These are phyloP conservation scores for Zootoca vivipara DNA, from an alignment of 2,113 vertebrate genomes.

Conservation along the genomic window DNA sequence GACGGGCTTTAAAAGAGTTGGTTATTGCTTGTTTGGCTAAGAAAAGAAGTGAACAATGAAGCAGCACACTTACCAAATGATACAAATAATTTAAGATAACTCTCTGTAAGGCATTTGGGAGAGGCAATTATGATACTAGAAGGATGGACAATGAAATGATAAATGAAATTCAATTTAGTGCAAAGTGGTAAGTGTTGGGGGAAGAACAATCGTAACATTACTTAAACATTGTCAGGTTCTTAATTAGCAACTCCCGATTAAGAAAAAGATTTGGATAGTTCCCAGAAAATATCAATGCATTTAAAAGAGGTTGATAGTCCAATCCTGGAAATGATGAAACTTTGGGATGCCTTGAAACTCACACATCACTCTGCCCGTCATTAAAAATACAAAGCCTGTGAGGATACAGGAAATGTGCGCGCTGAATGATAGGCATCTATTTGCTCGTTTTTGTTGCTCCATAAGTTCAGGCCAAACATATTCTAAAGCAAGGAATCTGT, in stretches of 20 bases:
- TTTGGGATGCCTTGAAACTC: not conserved
- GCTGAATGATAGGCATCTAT: not conserved
- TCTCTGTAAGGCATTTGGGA: not conserved
- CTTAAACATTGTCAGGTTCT: conserved; percentile 10
- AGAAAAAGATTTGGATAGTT: not conserved
- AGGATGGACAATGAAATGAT: conserved; percentile 5
- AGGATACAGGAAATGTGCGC: not conserved
- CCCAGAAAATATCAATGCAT: conserved; percentile 13
- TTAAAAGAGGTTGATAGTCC: not conserved
- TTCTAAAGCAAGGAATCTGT: not conserved
- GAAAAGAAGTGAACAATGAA: not conserved
- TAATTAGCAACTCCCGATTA: conserved; percentile 10
- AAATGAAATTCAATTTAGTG: conserved; percentile 19
- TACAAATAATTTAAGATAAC: conserved; percentile 9
- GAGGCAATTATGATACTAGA: not conserved
- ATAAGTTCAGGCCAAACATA: not conserved
- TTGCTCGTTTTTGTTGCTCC: not conserved
- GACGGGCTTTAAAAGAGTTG: not conserved
- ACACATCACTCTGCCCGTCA: not conserved
- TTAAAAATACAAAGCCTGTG: not conserved
- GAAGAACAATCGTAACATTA: not conserved
- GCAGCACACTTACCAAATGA: not conserved
- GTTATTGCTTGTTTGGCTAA: not conserved
- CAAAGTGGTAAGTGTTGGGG: not conserved
- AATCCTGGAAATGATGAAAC: not conserved